Conservation (phyloP, 2,113 vertebrate genomes). For the Ornithorhynchus anatinus region DNA sequence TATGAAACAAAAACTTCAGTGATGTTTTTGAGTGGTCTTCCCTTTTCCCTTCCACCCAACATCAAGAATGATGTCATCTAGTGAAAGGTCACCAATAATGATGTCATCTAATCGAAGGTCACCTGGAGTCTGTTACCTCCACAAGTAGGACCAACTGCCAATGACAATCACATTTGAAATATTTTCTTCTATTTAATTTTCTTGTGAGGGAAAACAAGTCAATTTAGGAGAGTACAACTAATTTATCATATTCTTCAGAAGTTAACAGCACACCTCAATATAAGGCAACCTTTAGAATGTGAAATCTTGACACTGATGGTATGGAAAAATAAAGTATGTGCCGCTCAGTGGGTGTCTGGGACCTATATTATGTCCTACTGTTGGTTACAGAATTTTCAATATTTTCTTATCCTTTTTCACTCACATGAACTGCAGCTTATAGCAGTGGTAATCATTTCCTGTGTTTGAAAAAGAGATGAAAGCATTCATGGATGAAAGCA, state of each 20-base stretch:
- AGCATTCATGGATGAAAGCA: conserved; percentile 95
- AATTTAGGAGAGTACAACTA: conserved; percentile 49
- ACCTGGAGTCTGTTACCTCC: too few species aligned
- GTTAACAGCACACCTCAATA: conserved; percentile 46
- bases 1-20: too few species aligned
- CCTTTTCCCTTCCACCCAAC: too few species aligned
- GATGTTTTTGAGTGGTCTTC: too few species aligned
- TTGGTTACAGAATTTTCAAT: conserved; percentile 83
- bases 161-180: not conserved
- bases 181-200: conserved; percentile 27
- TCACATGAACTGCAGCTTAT: conserved; percentile 83
- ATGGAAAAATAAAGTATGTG: conserved; percentile 71
- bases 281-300: conserved; percentile 62
- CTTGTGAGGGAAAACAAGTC: not conserved
- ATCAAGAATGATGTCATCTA: too few species aligned
- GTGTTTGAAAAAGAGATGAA: conserved; percentile 93
- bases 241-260: conserved; percentile 54
- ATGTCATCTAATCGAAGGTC: too few species aligned
- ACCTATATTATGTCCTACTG: conserved; percentile 78
- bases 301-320: conserved; percentile 71
- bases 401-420: conserved; percentile 84
- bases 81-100: too few species aligned
- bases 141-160: not conserved
- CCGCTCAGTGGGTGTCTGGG: conserved; percentile 70
- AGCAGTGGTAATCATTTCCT: conserved; percentile 87